These are phyloP conservation scores for Intoshia linei DNA, from an alignment of 1,140 invertebrate species.

Conservation along the genomic window DNA sequence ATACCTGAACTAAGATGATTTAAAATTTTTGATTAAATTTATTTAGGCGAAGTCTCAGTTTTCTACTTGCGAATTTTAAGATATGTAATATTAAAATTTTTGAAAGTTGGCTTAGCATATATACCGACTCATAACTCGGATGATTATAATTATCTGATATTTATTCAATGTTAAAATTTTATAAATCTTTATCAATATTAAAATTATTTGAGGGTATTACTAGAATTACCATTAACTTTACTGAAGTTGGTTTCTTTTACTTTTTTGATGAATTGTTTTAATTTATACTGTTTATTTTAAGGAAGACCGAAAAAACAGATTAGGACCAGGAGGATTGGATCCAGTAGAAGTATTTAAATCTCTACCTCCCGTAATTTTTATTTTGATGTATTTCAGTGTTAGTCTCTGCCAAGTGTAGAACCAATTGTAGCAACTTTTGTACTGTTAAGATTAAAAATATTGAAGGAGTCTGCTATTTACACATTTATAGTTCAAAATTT, in stretches of 20 bases:
- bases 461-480: background rate
- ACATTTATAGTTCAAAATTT: background rate
- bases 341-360: conserved; percentile 76
- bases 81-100: too few species aligned
- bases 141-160: too few species aligned
- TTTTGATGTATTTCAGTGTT: conserved; percentile 1
- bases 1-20: too few species aligned
- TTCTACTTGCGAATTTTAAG: too few species aligned
- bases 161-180: too few species aligned
- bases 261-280: background rate
- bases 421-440: background rate
- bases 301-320: conserved; percentile 46
- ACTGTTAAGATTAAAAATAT: background rate
- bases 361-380: conserved; percentile 41
- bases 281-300: conserved; percentile 9
- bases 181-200: too few species aligned
- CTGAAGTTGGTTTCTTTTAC: conserved; percentile 1
- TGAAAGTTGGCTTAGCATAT: too few species aligned
- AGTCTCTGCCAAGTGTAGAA: background rate
- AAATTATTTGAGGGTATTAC: too few species aligned
- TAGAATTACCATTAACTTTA: too few species aligned
- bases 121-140: too few species aligned
- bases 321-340: conserved; percentile 81
- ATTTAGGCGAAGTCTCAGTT: too few species aligned
- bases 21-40: too few species aligned